Evolutionary conservation across 2,113 vertebrate genomes (phyloP).

Genomic region (Ameiurus melas): DNA sequence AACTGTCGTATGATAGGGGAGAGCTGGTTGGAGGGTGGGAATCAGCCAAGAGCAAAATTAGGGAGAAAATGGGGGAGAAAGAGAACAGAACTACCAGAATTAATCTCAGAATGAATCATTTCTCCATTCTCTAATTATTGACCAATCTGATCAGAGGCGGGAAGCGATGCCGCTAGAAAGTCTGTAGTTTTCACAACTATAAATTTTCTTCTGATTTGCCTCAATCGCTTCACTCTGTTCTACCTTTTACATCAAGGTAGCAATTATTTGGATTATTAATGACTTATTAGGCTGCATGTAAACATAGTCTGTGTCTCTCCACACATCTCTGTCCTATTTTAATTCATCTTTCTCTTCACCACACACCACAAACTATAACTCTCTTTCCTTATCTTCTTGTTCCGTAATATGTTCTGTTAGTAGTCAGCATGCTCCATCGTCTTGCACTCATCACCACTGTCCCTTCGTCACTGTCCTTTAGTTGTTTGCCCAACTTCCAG

Average conservation of each 20-base stretch:
- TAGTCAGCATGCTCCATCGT: constrained; percentile 22
- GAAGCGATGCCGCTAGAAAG: background rate
- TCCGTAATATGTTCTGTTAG: constrained; percentile 34
- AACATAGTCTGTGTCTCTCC: constrained; percentile 24
- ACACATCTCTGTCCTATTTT: background rate
- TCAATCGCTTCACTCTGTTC: background rate
- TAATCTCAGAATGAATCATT: background rate
- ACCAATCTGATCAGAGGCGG: background rate
- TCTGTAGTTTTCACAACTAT: background rate
- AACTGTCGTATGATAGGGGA: background rate
- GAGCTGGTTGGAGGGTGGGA: background rate
- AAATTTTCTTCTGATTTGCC: background rate
- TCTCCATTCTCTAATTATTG: background rate
- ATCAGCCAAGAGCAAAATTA: background rate
- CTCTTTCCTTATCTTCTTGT: background rate
- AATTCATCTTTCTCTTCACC: background rate
- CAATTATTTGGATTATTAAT: background rate
- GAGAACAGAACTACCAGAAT: background rate
- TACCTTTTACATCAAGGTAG: background rate
- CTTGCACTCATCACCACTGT: constrained; percentile 33
- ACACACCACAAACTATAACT: background rate
- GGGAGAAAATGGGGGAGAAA: background rate
- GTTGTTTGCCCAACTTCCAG: background rate
- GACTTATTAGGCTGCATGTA: background rate
- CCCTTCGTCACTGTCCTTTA: background rate